Evolutionary conservation across 2,797 vertebrate species (phyloP), one percentile per base, ranked within the genome.

Genomic region (Gallinago stenura): DNA sequence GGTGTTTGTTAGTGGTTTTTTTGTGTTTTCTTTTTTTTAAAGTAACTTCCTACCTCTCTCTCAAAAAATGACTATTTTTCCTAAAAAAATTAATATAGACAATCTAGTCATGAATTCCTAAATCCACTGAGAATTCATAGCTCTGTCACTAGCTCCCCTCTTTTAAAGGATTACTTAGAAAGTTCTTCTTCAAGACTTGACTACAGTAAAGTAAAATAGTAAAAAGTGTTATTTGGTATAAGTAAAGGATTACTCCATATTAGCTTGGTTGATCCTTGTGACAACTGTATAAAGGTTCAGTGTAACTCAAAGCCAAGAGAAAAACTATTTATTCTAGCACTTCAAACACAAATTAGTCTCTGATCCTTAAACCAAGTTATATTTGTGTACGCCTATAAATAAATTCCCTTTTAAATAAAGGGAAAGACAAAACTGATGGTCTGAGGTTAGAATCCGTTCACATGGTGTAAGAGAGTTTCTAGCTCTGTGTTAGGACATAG

Each of bases 201-300:
- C 56, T 35, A 46, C 26, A 20, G 6, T 10, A 41, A 85, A 61
- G 30, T 53, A 75, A 73, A 78, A n/a, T 5, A 85, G 25, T 69
- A 93, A 80, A 79, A 90, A 62, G 43, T 68, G 41, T 53, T 81
- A 62, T 31, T 69, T 80, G 22, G 25, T 57, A 20, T 62, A 78
- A 95, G 83, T 43, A 89, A 75, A 83, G 65, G 33, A 84, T 93
- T 86, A 84, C 33, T 88, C 83, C 62, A 46, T 68, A 78, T 69
- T 83, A 81, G 39, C 48, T 46, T 87, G 48, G 64, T 68, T 64
- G 57, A 88, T 86, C 45, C 83, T 72, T 70, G 33, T 84, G 86
- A 94, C 77, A 86, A 88, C 12, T 46, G 31, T 60, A 7, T 86
- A 88, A 78, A 37, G n/a, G 51, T 24, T 82, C 71, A 62, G n/a